Evolutionary conservation across 2,113 vertebrate genomes (phyloP).

Genomic region (Neodon shergylaensis): DNA sequence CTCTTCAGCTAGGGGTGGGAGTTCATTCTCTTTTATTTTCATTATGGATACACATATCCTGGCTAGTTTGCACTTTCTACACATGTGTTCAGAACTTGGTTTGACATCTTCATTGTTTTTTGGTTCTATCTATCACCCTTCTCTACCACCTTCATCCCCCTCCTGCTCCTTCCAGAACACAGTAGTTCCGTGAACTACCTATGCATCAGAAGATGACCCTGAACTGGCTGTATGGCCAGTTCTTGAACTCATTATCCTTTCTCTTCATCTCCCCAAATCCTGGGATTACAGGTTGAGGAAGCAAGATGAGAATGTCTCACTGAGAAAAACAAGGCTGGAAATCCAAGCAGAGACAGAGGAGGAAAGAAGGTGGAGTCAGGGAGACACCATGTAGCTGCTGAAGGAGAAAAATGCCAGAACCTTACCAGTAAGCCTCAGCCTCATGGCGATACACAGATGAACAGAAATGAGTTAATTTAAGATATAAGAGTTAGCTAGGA

Average conservation of each 20-base stretch:
- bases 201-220: background rate
- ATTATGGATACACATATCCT: background rate
- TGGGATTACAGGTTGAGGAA: too few species aligned
- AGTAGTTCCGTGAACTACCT: background rate
- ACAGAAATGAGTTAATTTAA: too few species aligned
- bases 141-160: accelerated
- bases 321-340: too few species aligned
- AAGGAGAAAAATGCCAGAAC: too few species aligned
- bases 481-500: too few species aligned
- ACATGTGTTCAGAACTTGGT: background rate
- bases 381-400: too few species aligned
- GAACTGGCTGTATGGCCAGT: background rate
- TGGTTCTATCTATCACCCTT: background rate
- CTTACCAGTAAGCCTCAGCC: too few species aligned
- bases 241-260: background rate
- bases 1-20: background rate
- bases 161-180: background rate
- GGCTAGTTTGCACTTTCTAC: background rate
- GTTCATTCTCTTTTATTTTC: background rate
- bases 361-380: too few species aligned
- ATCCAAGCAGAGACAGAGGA: too few species aligned
- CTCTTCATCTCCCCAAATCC: background rate
- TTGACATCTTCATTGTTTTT: background rate
- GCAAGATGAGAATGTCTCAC: too few species aligned
- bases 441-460: too few species aligned